Conservation (phyloP, 2,797 vertebrate genomes). For the Lates japonicus region DNA sequence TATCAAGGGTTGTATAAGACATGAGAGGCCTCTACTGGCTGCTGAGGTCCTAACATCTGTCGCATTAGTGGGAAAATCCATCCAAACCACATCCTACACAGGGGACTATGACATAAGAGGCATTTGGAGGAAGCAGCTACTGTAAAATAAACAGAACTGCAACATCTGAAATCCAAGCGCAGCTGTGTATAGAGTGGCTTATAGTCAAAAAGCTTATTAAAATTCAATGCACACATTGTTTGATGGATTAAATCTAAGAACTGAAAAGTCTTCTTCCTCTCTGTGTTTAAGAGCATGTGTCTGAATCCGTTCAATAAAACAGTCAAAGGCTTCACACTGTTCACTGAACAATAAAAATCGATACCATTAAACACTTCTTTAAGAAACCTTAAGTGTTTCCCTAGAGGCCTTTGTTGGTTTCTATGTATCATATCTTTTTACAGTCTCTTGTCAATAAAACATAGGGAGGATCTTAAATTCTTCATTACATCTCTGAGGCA, state of each 20-base stretch:
- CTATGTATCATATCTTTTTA: constrained; percentile 82
- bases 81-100: constrained; percentile 63
- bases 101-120: constrained; percentile 68
- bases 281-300: constrained; percentile 81
- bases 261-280: constrained; percentile 71
- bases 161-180: constrained; percentile 48
- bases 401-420: constrained; percentile 78
- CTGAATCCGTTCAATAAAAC: constrained; percentile 86
- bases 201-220: constrained; percentile 60
- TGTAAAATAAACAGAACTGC: constrained; percentile 65
- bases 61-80: constrained; percentile 61
- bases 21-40: constrained; percentile 98
- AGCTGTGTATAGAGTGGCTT: constrained; percentile 51
- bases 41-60: constrained; percentile 81
- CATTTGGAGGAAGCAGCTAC: constrained; percentile 59
- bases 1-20: constrained; percentile 85
- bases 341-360: constrained; percentile 87
- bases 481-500: constrained; percentile 83
- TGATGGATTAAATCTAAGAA: constrained; percentile 77
- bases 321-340: constrained; percentile 86
- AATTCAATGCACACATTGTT: constrained; percentile 75
- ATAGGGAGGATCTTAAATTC: constrained; percentile 86
- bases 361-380: constrained; percentile 88
- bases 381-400: constrained; percentile 83
- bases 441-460: constrained; percentile 85